Percentiles rank a stretch among this genome's conserved stretches.
Evolutionary conservation across 2,797 vertebrate species (phyloP).

Genomic region (Decapterus maruadsi): DNA sequence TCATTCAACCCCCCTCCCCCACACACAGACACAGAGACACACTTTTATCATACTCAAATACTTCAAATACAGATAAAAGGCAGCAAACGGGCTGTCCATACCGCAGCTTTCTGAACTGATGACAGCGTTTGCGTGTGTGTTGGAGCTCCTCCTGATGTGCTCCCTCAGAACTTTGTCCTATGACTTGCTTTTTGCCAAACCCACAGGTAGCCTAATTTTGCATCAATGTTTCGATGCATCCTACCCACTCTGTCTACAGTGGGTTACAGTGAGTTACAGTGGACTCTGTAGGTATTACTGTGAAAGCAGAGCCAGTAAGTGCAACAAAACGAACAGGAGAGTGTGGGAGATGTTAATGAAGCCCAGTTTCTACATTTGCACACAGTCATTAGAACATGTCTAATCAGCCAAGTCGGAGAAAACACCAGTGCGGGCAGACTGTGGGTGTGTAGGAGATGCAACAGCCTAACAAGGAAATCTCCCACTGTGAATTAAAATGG

Average conservation of each 20-base stretch:
- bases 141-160: not conserved
- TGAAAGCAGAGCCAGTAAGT: not conserved
- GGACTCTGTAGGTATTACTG: not conserved
- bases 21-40: too few relatives aligned
- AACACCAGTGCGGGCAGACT: not conserved
- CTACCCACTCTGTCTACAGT: too few relatives aligned
- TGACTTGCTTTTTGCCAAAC: constrained; percentile 1
- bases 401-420: not conserved
- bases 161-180: not conserved
- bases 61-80: constrained; percentile 10
- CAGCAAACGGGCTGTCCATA: not conserved
- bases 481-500: not conserved
- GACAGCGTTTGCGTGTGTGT: not conserved
- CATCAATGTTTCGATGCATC: not conserved
- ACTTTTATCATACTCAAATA: not conserved
- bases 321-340: not conserved
- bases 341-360: constrained; percentile 19
- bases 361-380: not conserved
- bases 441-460: not conserved
- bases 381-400: constrained; percentile 8
- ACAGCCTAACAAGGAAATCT: not conserved
- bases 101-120: not conserved
- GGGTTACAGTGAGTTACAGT: too few relatives aligned
- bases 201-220: not conserved
- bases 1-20: not conserved